A percentile compares a stretch with the other conserved stretches of the same genome.
phyloP scores from a whole-genome alignment of 2,797 vertebrate genomes.

The Urocyon cinereoargenteus region DNA sequence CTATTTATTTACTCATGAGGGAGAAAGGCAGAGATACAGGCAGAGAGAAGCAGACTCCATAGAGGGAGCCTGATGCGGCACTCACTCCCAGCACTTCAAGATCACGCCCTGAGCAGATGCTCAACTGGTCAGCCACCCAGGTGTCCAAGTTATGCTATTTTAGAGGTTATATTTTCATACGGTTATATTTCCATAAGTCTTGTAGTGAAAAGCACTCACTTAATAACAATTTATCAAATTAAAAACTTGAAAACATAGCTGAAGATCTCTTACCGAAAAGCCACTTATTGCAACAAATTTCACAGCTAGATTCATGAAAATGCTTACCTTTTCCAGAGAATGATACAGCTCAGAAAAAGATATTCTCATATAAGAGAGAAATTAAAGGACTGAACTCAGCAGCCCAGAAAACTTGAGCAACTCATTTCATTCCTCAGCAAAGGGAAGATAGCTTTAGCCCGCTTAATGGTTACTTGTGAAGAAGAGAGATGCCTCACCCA shows the following conservation, averaged over 20 bases:
- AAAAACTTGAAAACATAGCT: slow-evolving; percentile 33
- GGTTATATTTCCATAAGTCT: background rate
- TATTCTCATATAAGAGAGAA: background rate
- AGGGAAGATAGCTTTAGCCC: slow-evolving; percentile 8
- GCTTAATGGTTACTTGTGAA: background rate
- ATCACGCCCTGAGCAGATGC: too few relatives aligned
- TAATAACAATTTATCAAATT: slow-evolving; percentile 22
- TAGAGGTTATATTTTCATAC: background rate
- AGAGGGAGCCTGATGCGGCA: too few relatives aligned
- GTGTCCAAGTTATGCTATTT: background rate
- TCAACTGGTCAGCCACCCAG: too few relatives aligned
- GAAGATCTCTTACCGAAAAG: slow-evolving; percentile 21
- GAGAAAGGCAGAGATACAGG: too few relatives aligned
- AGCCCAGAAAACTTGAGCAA: background rate
- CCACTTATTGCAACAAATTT: slow-evolving; percentile 38
- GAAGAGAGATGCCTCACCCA: background rate
- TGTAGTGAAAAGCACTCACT: background rate
- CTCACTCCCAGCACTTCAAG: too few relatives aligned
- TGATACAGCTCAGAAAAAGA: background rate
- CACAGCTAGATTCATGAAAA: slow-evolving; percentile 7
- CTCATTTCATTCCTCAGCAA: background rate
- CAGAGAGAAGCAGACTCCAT: too few relatives aligned
- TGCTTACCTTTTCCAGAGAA: background rate
- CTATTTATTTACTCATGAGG: too few relatives aligned
- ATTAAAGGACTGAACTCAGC: background rate